Evolutionary conservation across 2,113 vertebrate species (phyloP).

Genomic region (Brachyhypopomus occidentalis): DNA sequence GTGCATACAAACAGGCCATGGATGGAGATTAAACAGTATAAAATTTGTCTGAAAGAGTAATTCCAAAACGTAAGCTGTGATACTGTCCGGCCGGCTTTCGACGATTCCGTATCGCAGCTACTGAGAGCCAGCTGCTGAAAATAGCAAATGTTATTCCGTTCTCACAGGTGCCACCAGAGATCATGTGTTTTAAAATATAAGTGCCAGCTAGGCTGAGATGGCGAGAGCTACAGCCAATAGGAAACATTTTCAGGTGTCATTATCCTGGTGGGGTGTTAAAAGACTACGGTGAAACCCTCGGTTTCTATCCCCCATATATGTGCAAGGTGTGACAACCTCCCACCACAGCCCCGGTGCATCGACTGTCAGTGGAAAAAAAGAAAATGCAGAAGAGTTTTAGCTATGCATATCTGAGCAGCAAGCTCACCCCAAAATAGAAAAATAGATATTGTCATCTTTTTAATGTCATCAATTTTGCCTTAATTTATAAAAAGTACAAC

Average conservation of each 20-base stretch:
- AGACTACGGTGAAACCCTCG: constrained; percentile 47
- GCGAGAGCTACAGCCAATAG: constrained; percentile 49
- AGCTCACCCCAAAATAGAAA: constrained; percentile 25
- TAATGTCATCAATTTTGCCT: constrained; percentile 6
- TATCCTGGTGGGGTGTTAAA: constrained; percentile 60
- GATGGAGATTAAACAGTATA: constrained; percentile 43
- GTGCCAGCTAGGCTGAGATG: constrained; percentile 46
- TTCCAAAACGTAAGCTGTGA: constrained; percentile 44
- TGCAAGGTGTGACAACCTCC: constrained; percentile 48
- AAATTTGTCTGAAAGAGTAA: constrained; percentile 30
- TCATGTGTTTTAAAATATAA: constrained; percentile 58
- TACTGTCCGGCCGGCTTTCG: constrained; percentile 33
- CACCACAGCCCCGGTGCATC: constrained; percentile 36
- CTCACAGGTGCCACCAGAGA: constrained; percentile 52
- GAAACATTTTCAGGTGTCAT: constrained; percentile 54
- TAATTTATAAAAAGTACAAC: constrained; percentile 24
- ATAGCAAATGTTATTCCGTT: constrained; percentile 50
- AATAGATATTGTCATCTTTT: not conserved
- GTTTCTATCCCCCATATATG: constrained; percentile 46
- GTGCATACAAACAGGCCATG: constrained; percentile 55
- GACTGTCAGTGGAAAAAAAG: constrained; percentile 21
- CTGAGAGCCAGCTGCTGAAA: constrained; percentile 44
- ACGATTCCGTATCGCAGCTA: constrained; percentile 19
- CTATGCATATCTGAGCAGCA: constrained; percentile 37
- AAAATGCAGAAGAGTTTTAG: constrained; percentile 19